Evolutionary conservation across 2,888 invertebrate genomes (phyloP), one percentile per base, ranked within the genome.

Genomic region (Trichogramma dendrolimi): DNA sequence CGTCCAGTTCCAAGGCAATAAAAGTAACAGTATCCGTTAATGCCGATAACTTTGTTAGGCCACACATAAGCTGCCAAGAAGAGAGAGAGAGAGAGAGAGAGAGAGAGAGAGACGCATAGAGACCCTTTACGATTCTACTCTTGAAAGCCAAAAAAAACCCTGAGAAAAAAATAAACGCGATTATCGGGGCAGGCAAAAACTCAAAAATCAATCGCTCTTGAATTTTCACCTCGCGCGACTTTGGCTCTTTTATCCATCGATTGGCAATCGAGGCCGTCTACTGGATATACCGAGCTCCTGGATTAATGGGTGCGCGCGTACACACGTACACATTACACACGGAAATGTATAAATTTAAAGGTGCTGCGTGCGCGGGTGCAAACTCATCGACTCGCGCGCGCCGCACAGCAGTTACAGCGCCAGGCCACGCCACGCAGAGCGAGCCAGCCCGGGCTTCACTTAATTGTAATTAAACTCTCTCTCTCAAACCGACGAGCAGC

Each of bases 381-480:
- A 11, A 11, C 38, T 27, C 27, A 27, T 27, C 27, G 27, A 48
- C 14, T 10, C 40, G 41, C 11, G 27, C 11, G 7, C 48, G 51
- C 11, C 48, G 46, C 55, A 54, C 54, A 40, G 42, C 10, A 49
- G 43, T 27, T 27, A 51, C 50, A 57, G 51, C 48, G 39, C 44
- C 49, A 46, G 48, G 11, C 40, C 3, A 27, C 27, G 58, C 47
- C 55, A 51, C 54, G 56, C 46, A 14, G 14, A 56, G 55, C 43
- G 46, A 46, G 57, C 11, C 46, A 60, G 53, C 58, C 64, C 27
- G 27, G 62, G 56, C 62, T 67, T 63, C 67, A 67, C 67, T 67
- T 69, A 63, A 69, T 67, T 64, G 64, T 67, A 69, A 69, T 69
- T 67, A 67, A 69, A n/a, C n/a, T n/a, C n/a, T n/a, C n/a, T n/a